Evolutionary conservation across 2,797 vertebrate genomes (phyloP), one percentile per base, ranked within the genome.

Genomic region (Squalus acanthias): DNA sequence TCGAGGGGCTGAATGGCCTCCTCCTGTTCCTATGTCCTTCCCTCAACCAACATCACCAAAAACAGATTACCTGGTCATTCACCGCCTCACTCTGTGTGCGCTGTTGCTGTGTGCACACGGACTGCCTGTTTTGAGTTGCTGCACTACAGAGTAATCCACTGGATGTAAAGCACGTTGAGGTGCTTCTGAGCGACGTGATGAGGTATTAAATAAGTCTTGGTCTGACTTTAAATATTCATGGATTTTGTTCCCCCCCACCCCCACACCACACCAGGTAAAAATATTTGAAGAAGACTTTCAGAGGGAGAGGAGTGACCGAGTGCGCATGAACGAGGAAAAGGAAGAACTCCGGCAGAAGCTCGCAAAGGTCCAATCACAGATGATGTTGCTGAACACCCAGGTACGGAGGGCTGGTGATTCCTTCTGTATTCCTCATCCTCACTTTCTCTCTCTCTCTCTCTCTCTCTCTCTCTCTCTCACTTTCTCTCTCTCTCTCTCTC

Each of bases 221-320:
- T n/a, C n/a, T n/a, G n/a, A n/a, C n/a, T n/a, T n/a, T n/a, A n/a
- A n/a, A n/a, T n/a, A n/a, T 17, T 15, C n/a, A 50, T 24, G 79
- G 22, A 2, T 5, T 85, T 50, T 50, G 2, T 46, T 46, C 39
- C 9, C 17, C 46, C 46, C 89, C 96, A 96, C 53, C 53, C 53
- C 53, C 53, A 39, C 39, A 39, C 39, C 39, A 39, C 93, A 8
- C 26, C 96, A 99, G 99, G 99, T 99, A 74, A 99, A 99, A 97
- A 99, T 99, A 97, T 99, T 99, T 0, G 99, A 99, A 97, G 99
- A 99, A 96, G 99, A 99, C 97, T 99, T 99, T 97, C 98, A 99
- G 96, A 98, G 99, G 97, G 99, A 99, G 97, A 98, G 99, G 96
- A 99, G 99, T 0, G 99, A 99, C 97, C 97, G 99, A 74, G 99